Evolutionary conservation across 2,888 invertebrate species (phyloP).

Genomic region (Pasiphila rectangulata): DNA sequence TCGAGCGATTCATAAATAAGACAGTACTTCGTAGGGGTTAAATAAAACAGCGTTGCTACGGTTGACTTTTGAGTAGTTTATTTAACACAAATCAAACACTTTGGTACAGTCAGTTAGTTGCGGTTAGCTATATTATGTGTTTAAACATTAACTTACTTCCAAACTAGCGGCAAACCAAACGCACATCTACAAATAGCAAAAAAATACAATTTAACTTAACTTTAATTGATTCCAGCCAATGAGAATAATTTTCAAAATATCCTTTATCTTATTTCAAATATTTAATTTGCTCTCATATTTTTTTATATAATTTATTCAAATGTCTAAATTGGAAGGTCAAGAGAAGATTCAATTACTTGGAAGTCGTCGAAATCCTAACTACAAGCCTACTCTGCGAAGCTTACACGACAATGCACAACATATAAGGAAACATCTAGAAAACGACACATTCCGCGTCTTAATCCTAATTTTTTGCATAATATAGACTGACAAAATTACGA

Average conservation of each 20-base stretch:
- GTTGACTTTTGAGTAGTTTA: slow-evolving; percentile 79
- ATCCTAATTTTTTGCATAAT: slow-evolving; percentile 65
- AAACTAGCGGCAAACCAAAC: slow-evolving; percentile 65
- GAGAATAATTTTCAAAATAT: slow-evolving; percentile 47
- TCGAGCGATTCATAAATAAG: too few species aligned
- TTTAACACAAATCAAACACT: slow-evolving; percentile 81
- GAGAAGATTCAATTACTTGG: slow-evolving; percentile 75
- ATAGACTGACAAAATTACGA: slow-evolving; percentile 74
- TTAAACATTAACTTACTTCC: slow-evolving; percentile 49
- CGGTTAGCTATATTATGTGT: slow-evolving; percentile 63
- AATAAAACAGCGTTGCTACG: slow-evolving; percentile 59
- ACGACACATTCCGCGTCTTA: slow-evolving; percentile 66
- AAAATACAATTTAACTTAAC: slow-evolving; percentile 47
- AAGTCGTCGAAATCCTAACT: slow-evolving; percentile 76
- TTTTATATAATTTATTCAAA: slow-evolving; percentile 64
- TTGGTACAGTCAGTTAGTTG: slow-evolving; percentile 80
- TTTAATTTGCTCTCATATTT: slow-evolving; percentile 59
- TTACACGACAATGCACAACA: slow-evolving; percentile 74
- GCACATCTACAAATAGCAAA: slow-evolving; percentile 57
- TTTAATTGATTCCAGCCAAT: slow-evolving; percentile 37
- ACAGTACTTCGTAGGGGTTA: too few species aligned
- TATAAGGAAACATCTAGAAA: slow-evolving; percentile 73
- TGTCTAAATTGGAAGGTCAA: slow-evolving; percentile 72
- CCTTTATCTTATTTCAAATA: slow-evolving; percentile 34
- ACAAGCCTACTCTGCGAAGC: slow-evolving; percentile 73